Evolutionary conservation across 1,140 invertebrate species (phyloP).

Genomic region (Atta texana): DNA sequence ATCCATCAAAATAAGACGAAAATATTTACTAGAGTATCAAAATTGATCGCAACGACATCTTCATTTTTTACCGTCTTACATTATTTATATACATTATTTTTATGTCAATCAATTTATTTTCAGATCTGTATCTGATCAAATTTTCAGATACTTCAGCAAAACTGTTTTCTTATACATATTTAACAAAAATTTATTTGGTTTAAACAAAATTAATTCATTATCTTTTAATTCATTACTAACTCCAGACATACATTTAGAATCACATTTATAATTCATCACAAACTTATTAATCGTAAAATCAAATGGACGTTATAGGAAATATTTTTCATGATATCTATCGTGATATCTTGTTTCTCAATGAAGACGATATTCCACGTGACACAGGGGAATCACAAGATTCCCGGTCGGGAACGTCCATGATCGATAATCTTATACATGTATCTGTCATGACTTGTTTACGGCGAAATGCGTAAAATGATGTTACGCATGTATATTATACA

Average conservation of each 20-base stretch:
- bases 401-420: background rate
- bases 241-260: background rate
- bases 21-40: no score
- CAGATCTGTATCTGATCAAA: no score
- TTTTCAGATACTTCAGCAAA: no score
- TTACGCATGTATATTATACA: background rate
- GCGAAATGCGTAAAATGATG: background rate
- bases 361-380: background rate
- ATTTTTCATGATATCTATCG: background rate
- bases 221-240: background rate
- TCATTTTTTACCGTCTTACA: no score
- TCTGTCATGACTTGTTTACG: background rate
- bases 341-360: background rate
- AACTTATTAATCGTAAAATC: background rate
- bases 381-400: background rate
- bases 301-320: background rate
- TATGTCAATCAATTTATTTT: no score
- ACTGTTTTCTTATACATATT: background rate
- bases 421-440: constrained; percentile 8
- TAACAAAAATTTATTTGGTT: background rate
- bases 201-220: background rate
- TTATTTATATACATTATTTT: no score
- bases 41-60: no score
- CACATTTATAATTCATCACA: background rate
- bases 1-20: no score